A percentile compares a stretch with the other conserved stretches of the same genome.
These are phyloP conservation scores for Mus minutoides DNA, from an alignment of 2,797 vertebrate genomes.

Conservation along the genomic window DNA sequence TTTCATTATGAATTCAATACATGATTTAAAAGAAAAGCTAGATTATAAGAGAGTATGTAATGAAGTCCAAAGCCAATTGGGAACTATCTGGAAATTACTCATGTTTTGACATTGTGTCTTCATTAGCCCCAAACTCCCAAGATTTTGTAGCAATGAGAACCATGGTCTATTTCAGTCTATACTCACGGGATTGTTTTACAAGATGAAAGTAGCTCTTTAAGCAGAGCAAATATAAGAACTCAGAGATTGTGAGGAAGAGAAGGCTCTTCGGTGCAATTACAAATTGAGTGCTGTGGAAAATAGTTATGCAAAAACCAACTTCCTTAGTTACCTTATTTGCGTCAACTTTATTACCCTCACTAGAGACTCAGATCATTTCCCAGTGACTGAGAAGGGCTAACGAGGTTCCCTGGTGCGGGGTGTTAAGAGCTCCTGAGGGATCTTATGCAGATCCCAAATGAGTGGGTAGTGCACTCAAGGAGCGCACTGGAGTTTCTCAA, in stretches of 20 bases:
- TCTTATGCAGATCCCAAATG: conserved; percentile 1
- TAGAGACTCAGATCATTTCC: conserved; percentile 53
- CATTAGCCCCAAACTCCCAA: not conserved
- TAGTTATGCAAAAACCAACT: conserved; percentile 18
- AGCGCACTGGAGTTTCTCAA: not conserved
- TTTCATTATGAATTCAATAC: conserved; percentile 47
- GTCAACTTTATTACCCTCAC: conserved; percentile 8
- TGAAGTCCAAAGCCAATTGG: conserved; percentile 37
- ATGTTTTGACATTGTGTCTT: not conserved
- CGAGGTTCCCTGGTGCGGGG: conserved; percentile 20
- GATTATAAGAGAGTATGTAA: conserved; percentile 35
- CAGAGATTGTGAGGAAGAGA: conserved; percentile 5
- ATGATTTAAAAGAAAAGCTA: conserved; percentile 37
- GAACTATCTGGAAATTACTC: conserved; percentile 44
- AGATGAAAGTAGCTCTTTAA: not conserved
- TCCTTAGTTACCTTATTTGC: not conserved
- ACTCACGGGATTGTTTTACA: not conserved
- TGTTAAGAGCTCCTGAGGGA: conserved; percentile 2
- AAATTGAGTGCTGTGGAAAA: conserved; percentile 62
- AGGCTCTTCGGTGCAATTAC: not conserved
- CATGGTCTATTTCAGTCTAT: not conserved
- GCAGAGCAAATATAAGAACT: not conserved
- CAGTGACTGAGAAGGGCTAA: conserved; percentile 26
- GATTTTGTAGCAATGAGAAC: not conserved
- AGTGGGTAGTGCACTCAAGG: not conserved